Base-by-base conservation (phyloP, 2,888 invertebrate genomes). In the Brachyptera risi region DNA sequence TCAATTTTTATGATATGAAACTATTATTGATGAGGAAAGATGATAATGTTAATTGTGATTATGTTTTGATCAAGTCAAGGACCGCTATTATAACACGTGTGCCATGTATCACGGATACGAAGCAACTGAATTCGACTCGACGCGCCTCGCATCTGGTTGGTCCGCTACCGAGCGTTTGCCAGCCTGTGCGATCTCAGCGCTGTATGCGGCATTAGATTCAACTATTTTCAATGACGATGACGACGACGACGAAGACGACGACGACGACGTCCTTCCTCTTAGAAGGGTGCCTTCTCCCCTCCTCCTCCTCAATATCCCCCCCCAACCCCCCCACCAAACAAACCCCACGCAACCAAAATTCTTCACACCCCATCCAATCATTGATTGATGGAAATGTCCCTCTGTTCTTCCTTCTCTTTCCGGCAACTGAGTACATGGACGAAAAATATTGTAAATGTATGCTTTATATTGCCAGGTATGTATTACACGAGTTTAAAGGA, bases 331-430 rank as follows among this genome's bases (percentile, higher is more conserved):
- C 37, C 24, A 9, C 31, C 37, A 49, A 27, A 19, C 49, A 26
- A 5, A 19, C 37, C 40, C 35, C 31, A 7, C n/a, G 11, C 15
- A 24, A 38, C 7, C 31, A 17, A 38, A 40, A 60, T 56, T 31
- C 56, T 60, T 60, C 60, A 44, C 60, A 60, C 60, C 51, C 37
- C 56, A 35, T 42, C 49, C 56, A 56, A 47, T 57, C 60, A 60
- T 23, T 56, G 49, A 56, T 51, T 27, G 51, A 51, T 51, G 51
- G 51, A 51, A 51, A 51, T 51, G 51, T 51, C 51, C 31, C 26
- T 27, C 9, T 51, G 27, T 17, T 21, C 27, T 51, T 51, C 35
- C 24, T 23, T 47, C 24, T 24, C 31, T 31, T 11, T 31, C 11
- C n/a, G n/a, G n/a, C n/a, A n/a, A n/a, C n/a, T n/a, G n/a, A n/a